Percentiles rank a stretch among this genome's conserved stretches.
Evolutionary conservation across 2,888 invertebrate genomes (phyloP).

Genomic region (Phymatocera aterrima): DNA sequence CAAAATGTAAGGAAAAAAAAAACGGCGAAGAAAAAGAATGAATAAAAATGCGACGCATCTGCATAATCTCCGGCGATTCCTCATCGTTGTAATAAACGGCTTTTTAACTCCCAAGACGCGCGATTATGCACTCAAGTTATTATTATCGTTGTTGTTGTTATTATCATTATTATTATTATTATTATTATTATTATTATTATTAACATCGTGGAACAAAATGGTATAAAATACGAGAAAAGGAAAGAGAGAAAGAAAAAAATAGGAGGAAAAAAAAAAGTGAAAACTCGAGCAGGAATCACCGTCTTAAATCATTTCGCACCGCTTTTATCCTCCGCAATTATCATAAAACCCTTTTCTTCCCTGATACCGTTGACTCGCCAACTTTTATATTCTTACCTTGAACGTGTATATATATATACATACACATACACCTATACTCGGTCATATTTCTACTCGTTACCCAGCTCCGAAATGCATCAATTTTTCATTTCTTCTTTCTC

Average conservation of each 20-base stretch:
- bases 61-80: slow-evolving; percentile 61
- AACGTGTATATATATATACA: background rate
- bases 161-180: too few relatives aligned
- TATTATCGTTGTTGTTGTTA: slow-evolving; percentile 31
- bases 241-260: too few relatives aligned
- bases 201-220: background rate
- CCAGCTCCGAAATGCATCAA: background rate
- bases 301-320: slow-evolving; percentile 37
- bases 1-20: background rate
- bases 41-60: slow-evolving; percentile 53
- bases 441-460: background rate
- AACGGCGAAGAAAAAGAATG: slow-evolving; percentile 19
- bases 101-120: slow-evolving; percentile 55
- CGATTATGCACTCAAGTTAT: slow-evolving; percentile 17
- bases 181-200: too few relatives aligned
- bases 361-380: background rate
- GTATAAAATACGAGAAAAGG: background rate
- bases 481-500: background rate
- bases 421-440: background rate
- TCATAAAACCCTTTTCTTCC: slow-evolving; percentile 30
- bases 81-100: slow-evolving; percentile 65
- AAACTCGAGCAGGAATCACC: slow-evolving; percentile 30
- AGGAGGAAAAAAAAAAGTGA: too few relatives aligned
- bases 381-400: background rate
- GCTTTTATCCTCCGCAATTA: slow-evolving; percentile 33